These are phyloP conservation scores for Malurus splendens DNA, from an alignment of 2,797 vertebrate species.

Conservation along the genomic window DNA sequence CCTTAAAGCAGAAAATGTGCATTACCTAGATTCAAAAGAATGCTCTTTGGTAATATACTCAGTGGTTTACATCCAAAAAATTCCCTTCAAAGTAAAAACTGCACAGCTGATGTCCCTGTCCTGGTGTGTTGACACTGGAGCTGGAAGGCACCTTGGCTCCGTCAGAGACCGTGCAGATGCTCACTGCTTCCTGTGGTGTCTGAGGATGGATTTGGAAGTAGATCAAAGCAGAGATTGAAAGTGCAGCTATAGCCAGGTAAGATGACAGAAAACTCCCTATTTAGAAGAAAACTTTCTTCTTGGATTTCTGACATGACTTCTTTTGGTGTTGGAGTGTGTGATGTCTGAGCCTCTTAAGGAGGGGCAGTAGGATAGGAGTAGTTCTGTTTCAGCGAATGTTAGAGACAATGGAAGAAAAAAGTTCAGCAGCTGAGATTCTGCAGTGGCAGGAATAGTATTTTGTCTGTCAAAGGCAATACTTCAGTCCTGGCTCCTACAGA, in stretches of 20 bases:
- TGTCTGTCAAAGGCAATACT: background rate
- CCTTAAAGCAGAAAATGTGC: background rate
- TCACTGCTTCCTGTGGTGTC: background rate
- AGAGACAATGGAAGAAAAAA: background rate
- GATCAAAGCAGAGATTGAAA: background rate
- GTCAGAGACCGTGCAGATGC: rapidly evolving
- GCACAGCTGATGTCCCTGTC: background rate
- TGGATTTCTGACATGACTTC: background rate
- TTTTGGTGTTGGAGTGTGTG: background rate
- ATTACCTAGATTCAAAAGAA: background rate
- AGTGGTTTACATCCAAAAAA: background rate
- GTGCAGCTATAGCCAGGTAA: background rate
- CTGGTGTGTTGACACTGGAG: background rate
- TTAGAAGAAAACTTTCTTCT: background rate
- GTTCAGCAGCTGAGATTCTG: background rate
- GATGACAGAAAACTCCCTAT: background rate
- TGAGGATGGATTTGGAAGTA: background rate
- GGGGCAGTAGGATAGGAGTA: background rate
- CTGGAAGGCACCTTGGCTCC: background rate
- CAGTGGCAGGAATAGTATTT: background rate
- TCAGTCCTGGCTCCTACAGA: background rate
- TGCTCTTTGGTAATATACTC: background rate
- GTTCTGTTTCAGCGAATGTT: background rate
- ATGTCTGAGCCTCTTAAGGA: background rate
- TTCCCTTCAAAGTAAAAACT: background rate